Base-by-base conservation (phyloP, 2,797 vertebrate genomes). In the Hippoglossus hippoglossus region DNA sequence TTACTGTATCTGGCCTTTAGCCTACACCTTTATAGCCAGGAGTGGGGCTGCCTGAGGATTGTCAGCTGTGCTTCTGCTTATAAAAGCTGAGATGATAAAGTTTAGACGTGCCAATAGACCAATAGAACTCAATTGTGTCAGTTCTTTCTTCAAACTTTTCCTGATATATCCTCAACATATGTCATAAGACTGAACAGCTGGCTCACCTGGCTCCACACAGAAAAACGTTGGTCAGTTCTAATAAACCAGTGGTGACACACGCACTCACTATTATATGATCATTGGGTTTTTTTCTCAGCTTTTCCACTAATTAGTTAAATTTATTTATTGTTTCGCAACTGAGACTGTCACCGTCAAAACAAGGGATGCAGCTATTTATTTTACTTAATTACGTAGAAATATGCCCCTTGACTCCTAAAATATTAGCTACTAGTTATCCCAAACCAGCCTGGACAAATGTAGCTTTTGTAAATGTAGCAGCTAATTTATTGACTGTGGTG, bases 1-100 rank as follows among this genome's bases (percentile, higher is more conserved):
- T 80, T 75, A 74, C 47, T 71, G 67, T 64, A 77, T 62, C 46
- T 82, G 77, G 73, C 77, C 65, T 82, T 75, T 57, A 77, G 69
- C 81, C 71, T 52, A 6, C 36, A 77, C 22, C 9, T 76, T 13
- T 56, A 56, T 18, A 39, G 39, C 55, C 58, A 62, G 28, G 67
- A 73, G 71, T 71, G 75, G 59, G 47, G 5, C 22, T 54, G 73
- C 61, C 53, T 67, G 54, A 72, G 72, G 72, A 71, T 46, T 7
- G 7, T 73, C 66, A 67, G 81, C 67, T 81, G 67, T 50, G 61
- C 52, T 68, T 44, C 41, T 44, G 41, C 41, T 16, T 49, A 31
- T 5, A 31, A 60, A 52, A 60, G 50, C 57, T 54, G 41, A 67
- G 49, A 72, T 44, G 31, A 55, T 63, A 22, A 19, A 24, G 16